Percentiles rank a stretch among this genome's conserved stretches.
phyloP scores from a whole-genome alignment of 2,113 vertebrate genomes.

The Trogon surrucura region DNA sequence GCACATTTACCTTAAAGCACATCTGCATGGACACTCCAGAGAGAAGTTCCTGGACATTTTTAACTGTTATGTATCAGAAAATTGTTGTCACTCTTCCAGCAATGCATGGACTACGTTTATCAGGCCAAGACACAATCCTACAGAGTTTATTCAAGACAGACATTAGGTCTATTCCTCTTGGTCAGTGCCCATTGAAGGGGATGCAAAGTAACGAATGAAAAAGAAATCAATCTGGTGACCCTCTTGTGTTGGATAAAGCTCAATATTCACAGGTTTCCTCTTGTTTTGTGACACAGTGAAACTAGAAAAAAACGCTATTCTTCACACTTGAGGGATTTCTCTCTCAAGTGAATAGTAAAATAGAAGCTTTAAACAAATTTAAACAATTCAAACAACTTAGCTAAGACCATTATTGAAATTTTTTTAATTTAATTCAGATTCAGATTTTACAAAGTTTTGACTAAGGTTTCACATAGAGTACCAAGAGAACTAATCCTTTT shows the following conservation, averaged over 20 bases:
- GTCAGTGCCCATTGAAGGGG: not conserved
- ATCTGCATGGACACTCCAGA: not conserved
- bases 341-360: not conserved
- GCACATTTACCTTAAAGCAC: not conserved
- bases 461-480: not conserved
- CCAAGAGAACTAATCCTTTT: not conserved
- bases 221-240: not conserved
- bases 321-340: not conserved
- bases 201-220: not conserved
- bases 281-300: not conserved
- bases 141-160: not conserved
- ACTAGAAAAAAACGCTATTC: not conserved
- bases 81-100: not conserved
- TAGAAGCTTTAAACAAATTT: not conserved
- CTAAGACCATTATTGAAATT: not conserved
- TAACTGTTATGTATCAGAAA: not conserved
- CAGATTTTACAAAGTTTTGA: not conserved
- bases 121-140: not conserved
- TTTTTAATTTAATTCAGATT: not conserved
- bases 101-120: not conserved
- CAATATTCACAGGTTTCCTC: not conserved
- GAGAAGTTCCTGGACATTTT: not conserved
- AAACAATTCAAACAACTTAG: not conserved
- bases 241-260: not conserved
- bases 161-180: not conserved